Percentiles rank a stretch among this genome's conserved stretches.
Conservation (phyloP, 2,113 vertebrate species). For the Papio anubis region DNA sequence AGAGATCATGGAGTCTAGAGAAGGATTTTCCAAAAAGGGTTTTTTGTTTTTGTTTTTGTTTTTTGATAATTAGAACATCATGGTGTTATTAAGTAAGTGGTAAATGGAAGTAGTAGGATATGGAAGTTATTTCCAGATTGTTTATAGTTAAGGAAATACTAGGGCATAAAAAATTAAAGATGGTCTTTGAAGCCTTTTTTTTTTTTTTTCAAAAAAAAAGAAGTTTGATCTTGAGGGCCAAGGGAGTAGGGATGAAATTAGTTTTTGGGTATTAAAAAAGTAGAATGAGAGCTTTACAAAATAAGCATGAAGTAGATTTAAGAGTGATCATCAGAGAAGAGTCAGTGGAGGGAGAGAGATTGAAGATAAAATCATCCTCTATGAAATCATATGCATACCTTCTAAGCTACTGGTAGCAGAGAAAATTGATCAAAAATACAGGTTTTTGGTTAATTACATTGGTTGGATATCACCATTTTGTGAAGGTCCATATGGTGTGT, state of each 20-base stretch:
- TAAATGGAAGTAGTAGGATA: neutral
- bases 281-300: neutral
- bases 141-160: neutral
- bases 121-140: neutral
- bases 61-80: neutral
- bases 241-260: neutral
- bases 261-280: neutral
- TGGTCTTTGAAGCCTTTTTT: neutral
- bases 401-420: neutral
- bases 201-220: neutral
- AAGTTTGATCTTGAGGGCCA: neutral
- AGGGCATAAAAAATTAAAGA: neutral
- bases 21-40: neutral
- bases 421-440: neutral
- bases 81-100: neutral
- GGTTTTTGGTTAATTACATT: neutral
- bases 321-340: neutral
- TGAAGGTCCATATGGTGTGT: neutral
- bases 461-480: neutral
- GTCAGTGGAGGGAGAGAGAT: neutral
- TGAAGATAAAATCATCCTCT: neutral
- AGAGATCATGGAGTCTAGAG: neutral
- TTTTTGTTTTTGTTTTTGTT: too few relatives aligned
- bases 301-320: neutral
- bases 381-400: neutral